Evolutionary conservation across 1,140 invertebrate species (phyloP), one percentile per base, ranked within the genome.

Genomic region (Drosophila athabasca): DNA sequence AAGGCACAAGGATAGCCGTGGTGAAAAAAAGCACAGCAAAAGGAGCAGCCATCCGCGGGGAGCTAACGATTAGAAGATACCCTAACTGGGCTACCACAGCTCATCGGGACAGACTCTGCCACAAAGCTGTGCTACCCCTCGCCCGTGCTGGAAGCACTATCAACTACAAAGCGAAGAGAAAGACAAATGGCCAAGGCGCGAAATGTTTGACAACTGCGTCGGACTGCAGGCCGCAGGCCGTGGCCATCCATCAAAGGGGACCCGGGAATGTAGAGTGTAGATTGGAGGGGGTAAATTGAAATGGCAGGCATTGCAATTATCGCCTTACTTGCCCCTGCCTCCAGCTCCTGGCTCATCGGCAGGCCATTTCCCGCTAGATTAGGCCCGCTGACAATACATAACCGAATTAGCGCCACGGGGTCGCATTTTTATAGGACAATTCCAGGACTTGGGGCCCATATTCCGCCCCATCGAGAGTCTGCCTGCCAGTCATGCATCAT

Each of bases 111-210:
- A 39, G 11, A 13, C 35, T 13, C 35, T 39, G 35, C 35, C 11
- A 11, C 11, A 39, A 39, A 39, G 35, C 35, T 39, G 35, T 46
- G n/a, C 60, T 58, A 49, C 31, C 51, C 11, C 3, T 3, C 35
- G 13, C 11, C 2, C 3, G 1, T 1, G 1, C 11, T 39, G 35
- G 35, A 11, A 9, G 9, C 35, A 11, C 35, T 13, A 39, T 39
- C 35, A 5, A 13, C 11, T 13, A 11, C 31, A 54, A 15, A 45
- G 54, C 15, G 41, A 59, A 51, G 35, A 51, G 62, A 70, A 80
- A 87, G 78, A 87, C 74, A 85, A 85, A 85, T 85, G 82, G 74
- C 78, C 78, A 87, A 87, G 78, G 74, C 82, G 82, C 82, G 78
- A 85, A 85, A 59, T 85, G 78, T 83, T 83, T 83, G 75, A 75